Evolutionary conservation across 1,140 invertebrate species (phyloP).

Genomic region (Venustaconcha ellipsiformis): DNA sequence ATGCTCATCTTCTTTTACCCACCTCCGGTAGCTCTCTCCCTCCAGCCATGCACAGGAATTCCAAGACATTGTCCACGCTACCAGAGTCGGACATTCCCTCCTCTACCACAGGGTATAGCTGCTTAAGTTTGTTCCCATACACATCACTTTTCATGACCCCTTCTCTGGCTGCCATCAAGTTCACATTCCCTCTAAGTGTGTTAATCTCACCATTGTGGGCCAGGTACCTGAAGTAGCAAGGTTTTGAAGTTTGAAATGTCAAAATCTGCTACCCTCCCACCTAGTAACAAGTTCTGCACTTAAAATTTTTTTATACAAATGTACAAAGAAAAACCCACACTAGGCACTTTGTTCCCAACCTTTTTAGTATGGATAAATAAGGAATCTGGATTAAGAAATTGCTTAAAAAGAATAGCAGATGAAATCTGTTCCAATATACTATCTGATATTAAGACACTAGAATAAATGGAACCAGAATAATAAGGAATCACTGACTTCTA

Average conservation of each 20-base stretch:
- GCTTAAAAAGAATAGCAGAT: too few species aligned
- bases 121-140: constrained; percentile 85
- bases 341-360: too few species aligned
- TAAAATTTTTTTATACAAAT: too few species aligned
- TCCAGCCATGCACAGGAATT: constrained; percentile 95
- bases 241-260: background rate
- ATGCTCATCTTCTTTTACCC: constrained; percentile 28
- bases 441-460: too few species aligned
- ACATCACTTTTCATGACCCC: constrained; percentile 93
- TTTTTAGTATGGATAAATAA: too few species aligned
- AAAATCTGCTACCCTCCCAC: too few species aligned
- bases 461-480: too few species aligned
- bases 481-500: too few species aligned
- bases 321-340: too few species aligned
- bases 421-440: too few species aligned
- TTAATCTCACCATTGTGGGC: constrained; percentile 99
- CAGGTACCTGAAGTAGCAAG: constrained; percentile 77
- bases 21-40: constrained; percentile 90
- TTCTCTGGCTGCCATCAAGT: constrained; percentile 98
- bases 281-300: too few species aligned
- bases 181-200: constrained; percentile 97
- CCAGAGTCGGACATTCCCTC: constrained; percentile 98
- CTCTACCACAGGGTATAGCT: constrained; percentile 97
- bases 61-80: constrained; percentile 96
- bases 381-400: too few species aligned